Evolutionary conservation across 1,140 invertebrate species (phyloP).

Genomic region (Papilio aristodemus): DNA sequence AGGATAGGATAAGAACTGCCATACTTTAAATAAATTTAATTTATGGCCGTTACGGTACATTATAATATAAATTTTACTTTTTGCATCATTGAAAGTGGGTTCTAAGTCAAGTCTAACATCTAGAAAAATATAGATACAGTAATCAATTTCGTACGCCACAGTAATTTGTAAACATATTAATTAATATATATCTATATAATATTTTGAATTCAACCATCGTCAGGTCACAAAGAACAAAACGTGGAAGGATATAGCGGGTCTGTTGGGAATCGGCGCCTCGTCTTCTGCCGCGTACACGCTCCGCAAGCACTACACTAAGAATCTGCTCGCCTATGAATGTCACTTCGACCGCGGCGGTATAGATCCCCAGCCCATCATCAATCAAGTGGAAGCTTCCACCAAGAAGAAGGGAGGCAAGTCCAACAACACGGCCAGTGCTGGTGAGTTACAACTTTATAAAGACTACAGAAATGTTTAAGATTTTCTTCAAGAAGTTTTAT

Average conservation of each 20-base stretch:
- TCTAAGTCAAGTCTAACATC: too few relatives aligned
- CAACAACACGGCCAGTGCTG: slow-evolving; percentile 91
- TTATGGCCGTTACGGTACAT: too few relatives aligned
- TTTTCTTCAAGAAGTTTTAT: too few relatives aligned
- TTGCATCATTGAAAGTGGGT: too few relatives aligned
- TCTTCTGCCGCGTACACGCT: slow-evolving; percentile 98
- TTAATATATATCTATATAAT: too few relatives aligned
- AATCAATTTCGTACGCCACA: too few relatives aligned
- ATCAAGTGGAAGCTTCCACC: slow-evolving; percentile 93
- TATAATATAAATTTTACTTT: too few relatives aligned
- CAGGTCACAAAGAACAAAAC: slow-evolving; percentile 98
- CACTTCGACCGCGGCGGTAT: slow-evolving; percentile 97
- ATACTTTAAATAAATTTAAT: too few relatives aligned
- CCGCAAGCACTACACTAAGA: slow-evolving; percentile 98
- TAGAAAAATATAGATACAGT: too few relatives aligned
- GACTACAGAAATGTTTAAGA: slow-evolving; percentile 7
- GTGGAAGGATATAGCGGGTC: slow-evolving; percentile 98
- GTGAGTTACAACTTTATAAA: slow-evolving; percentile 64
- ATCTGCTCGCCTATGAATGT: slow-evolving; percentile 96
- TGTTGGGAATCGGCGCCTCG: slow-evolving; percentile 95
- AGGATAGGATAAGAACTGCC: too few relatives aligned
- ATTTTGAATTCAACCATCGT: slow-evolving; percentile 22
- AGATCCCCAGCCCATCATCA: slow-evolving; percentile 96
- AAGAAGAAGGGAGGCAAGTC: slow-evolving; percentile 93
- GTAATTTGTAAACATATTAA: too few relatives aligned